Percentiles rank a stretch among this genome's conserved stretches.
Conservation (phyloP, 1,140 invertebrate species). For the Cecropterus lyciades region DNA sequence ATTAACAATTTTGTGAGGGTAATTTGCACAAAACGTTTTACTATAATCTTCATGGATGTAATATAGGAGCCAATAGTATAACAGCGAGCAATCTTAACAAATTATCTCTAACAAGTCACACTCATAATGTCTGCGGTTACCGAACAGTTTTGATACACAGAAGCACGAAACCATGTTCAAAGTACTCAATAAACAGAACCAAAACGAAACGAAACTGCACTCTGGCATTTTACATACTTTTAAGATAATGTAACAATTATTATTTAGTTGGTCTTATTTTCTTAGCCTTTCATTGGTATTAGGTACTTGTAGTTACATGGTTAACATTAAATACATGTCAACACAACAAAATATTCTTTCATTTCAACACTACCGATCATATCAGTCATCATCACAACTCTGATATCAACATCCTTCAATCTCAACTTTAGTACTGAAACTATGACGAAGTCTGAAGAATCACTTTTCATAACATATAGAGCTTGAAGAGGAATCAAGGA, state of each 20-base stretch:
- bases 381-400: conserved; percentile 29
- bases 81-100: conserved; percentile 19
- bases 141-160: conserved; percentile 19
- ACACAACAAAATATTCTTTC: conserved; percentile 79
- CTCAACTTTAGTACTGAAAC: not conserved
- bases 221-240: conserved; percentile 60
- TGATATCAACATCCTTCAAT: conserved; percentile 5
- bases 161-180: conserved; percentile 47
- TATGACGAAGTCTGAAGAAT: conserved; percentile 4
- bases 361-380: conserved; percentile 70
- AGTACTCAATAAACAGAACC: conserved; percentile 45
- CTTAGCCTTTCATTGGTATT: conserved; percentile 71
- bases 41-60: conserved; percentile 21
- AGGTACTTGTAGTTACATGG: conserved; percentile 77
- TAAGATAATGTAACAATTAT: conserved; percentile 66
- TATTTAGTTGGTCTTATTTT: conserved; percentile 61
- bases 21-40: conserved; percentile 30
- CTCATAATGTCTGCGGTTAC: conserved; percentile 20
- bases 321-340: conserved; percentile 83
- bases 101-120: conserved; percentile 25
- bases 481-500: not conserved
- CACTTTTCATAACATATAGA: not conserved
- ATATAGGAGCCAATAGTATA: conserved; percentile 12
- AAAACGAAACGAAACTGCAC: conserved; percentile 49
- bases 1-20: conserved; percentile 7